Conservation (phyloP, 2,797 vertebrate genomes). For the Pseudomugil gertrudae region DNA sequence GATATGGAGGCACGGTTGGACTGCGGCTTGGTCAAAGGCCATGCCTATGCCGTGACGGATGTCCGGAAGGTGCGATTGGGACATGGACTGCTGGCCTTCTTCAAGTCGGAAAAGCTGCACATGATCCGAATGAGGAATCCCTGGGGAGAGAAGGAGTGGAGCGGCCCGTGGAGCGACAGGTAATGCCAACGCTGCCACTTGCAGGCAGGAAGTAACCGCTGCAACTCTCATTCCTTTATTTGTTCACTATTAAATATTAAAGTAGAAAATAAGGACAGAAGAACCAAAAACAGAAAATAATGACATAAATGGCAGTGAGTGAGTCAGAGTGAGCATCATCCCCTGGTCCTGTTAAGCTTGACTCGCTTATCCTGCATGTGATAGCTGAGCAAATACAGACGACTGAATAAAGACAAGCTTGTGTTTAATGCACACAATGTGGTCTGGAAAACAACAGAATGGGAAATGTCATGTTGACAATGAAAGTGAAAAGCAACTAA, state of each 20-base stretch:
- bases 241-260: too few species aligned
- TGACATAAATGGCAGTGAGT: too few species aligned
- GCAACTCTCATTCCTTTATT: not conserved
- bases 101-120: constrained; percentile 94
- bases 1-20: constrained; percentile 95
- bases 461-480: constrained; percentile 42
- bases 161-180: constrained; percentile 97
- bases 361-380: not conserved
- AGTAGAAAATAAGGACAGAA: too few species aligned
- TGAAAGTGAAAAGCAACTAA: constrained; percentile 60
- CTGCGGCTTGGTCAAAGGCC: constrained; percentile 96
- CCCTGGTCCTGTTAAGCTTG: not conserved
- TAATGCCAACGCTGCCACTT: constrained; percentile 54
- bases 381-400: constrained; percentile 39
- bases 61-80: constrained; percentile 92
- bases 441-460: constrained; percentile 21
- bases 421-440: not conserved
- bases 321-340: constrained; percentile 1
- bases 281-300: too few species aligned
- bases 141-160: constrained; percentile 97
- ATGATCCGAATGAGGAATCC: constrained; percentile 99
- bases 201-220: not conserved
- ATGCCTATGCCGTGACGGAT: constrained; percentile 93
- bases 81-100: constrained; percentile 91
- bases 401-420: constrained; percentile 8